Evolutionary conservation across 1,140 invertebrate species (phyloP).

Genomic region (Drosophila auraria): DNA sequence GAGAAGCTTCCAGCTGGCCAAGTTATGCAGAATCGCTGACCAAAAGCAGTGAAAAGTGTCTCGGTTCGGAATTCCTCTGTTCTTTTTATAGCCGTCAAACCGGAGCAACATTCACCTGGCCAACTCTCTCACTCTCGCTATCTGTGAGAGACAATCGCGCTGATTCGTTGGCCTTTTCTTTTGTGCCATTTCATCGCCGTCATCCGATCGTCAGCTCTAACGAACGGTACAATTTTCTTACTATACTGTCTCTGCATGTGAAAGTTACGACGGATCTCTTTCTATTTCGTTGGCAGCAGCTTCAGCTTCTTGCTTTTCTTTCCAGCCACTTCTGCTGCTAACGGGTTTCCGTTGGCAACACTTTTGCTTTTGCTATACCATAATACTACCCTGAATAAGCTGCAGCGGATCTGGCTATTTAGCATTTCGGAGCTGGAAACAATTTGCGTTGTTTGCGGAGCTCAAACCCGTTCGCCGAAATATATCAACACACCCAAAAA

Average conservation of each 20-base stretch:
- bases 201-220: slow-evolving; percentile 34
- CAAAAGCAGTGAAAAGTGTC: slow-evolving; percentile 50
- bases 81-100: slow-evolving; percentile 16
- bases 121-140: slow-evolving; percentile 47
- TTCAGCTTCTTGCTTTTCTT: slow-evolving; percentile 54
- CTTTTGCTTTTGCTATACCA: slow-evolving; percentile 70
- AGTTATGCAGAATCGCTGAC: slow-evolving; percentile 26
- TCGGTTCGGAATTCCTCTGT: slow-evolving; percentile 6
- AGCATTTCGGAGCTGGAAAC: slow-evolving; percentile 62
- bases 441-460: slow-evolving; percentile 61
- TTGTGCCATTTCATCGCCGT: slow-evolving; percentile 58
- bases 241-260: slow-evolving; percentile 48
- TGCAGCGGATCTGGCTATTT: slow-evolving; percentile 61
- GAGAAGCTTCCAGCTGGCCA: slow-evolving; percentile 12
- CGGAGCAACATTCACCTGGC: slow-evolving; percentile 33
- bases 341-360: slow-evolving; percentile 70
- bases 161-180: slow-evolving; percentile 41
- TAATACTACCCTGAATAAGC: slow-evolving; percentile 11
- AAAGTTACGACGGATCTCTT: slow-evolving; percentile 72
- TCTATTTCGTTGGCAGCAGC: slow-evolving; percentile 48
- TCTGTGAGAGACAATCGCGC: slow-evolving; percentile 44
- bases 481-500: slow-evolving; percentile 62
- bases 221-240: slow-evolving; percentile 71
- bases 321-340: slow-evolving; percentile 56
- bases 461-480: slow-evolving; percentile 59